Evolutionary conservation across 2,888 invertebrate species (phyloP), one percentile per base, ranked within the genome.

Genomic region (Ormyrus thymus): DNA sequence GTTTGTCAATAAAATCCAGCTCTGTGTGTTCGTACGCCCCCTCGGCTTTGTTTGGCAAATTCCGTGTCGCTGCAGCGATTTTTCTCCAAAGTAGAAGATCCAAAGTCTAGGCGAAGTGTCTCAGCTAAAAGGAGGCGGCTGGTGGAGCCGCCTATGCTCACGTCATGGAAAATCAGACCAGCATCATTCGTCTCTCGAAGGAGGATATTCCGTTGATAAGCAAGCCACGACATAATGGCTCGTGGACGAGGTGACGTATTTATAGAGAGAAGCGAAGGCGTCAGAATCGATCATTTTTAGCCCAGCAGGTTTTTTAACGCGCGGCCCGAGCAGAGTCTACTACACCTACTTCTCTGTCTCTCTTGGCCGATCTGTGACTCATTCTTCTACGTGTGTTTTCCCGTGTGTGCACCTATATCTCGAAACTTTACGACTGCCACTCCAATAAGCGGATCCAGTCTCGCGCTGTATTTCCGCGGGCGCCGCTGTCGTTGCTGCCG

Each of bases 141-240:
- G 8, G 2, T 8, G 1, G n/a, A 10, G 15, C 62, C 58, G 76
- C 61, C 61, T 69, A 80, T 76, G 76, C 71, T 81, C 76, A 29
- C 29, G 78, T 78, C 51, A 81, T 81, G 81, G 80, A 81, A 48
- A 77, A 72, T 71, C 81, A 73, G 29, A 76, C 62, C 74, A 69
- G 55, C 76, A 90, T 92, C 79, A 90, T 92, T 84, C 90, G 91
- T 81, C 90, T 92, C 82, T 92, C 92, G 82, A 94, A 92, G 88
- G 94, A 95, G 90, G 94, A 94, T 87, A 93, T 94, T 86, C 94
- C 94, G 70, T 89, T 95, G 86, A 93, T 95, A 88, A 92, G 92
- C 84, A 94, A 93, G 87, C 91, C 93, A 79, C 91, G 91, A 83
- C 92, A 91, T 88, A 92, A 92, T 87, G 92, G 92, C 88, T 92